Evolutionary conservation across 2,888 invertebrate genomes (phyloP).

Genomic region (Melitaea athalia): DNA sequence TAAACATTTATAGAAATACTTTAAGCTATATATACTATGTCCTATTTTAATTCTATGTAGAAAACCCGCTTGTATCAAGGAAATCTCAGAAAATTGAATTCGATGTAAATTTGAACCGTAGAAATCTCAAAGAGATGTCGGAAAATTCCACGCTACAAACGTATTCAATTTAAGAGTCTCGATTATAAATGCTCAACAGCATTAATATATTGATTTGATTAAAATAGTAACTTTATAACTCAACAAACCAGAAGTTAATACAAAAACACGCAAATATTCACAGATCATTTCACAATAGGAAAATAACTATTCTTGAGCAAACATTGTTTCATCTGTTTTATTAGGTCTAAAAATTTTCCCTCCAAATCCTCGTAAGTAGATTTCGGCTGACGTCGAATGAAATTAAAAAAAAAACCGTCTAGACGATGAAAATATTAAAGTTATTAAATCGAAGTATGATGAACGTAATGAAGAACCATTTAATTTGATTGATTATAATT

Average conservation of each 20-base stretch:
- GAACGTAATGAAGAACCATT: background rate
- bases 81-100: slow-evolving; percentile 32
- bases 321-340: slow-evolving; percentile 8
- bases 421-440: slow-evolving; percentile 1
- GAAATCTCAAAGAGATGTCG: slow-evolving; percentile 10
- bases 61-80: background rate
- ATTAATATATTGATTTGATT: background rate
- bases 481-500: background rate
- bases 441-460: background rate
- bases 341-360: background rate
- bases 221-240: background rate
- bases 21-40: background rate
- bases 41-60: background rate
- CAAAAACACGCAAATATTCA: background rate
- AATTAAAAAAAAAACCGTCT: background rate
- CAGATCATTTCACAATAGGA: background rate
- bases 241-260: background rate
- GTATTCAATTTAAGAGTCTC: slow-evolving; percentile 12
- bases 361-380: background rate
- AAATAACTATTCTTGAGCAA: background rate
- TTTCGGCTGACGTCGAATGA: background rate
- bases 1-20: background rate
- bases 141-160: slow-evolving; percentile 6
- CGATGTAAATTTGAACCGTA: slow-evolving; percentile 27
- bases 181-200: slow-evolving; percentile 13